phyloP scores from a whole-genome alignment of 2,797 vertebrate species.

The Diceros bicornis region DNA sequence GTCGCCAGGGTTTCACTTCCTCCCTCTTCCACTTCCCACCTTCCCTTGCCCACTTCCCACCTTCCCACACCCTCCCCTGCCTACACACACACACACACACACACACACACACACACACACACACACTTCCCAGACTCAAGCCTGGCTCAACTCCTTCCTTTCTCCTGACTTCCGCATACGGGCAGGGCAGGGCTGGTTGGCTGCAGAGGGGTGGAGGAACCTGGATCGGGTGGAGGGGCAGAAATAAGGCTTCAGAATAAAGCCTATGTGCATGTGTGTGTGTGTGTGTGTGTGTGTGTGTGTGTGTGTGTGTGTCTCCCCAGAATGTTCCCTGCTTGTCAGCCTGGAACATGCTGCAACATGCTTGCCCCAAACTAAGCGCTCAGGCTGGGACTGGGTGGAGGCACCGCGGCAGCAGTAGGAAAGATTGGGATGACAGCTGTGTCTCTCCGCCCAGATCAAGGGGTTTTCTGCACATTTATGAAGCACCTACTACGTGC shows the following conservation, averaged over 20 bases:
- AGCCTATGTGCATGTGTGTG: neutral
- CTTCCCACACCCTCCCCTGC: too few relatives aligned
- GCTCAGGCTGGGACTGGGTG: neutral
- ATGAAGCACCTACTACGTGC: slow-evolving; percentile 53
- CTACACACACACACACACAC: too few relatives aligned
- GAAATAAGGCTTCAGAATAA: slow-evolving; percentile 54
- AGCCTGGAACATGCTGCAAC: slow-evolving; percentile 29
- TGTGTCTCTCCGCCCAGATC: neutral
- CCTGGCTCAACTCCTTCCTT: neutral
- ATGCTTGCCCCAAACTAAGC: neutral
- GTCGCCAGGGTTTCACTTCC: neutral
- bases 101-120: neutral
- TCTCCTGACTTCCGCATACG: slow-evolving; percentile 12
- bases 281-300: neutral
- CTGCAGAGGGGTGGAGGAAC: neutral
- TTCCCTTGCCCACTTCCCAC: neutral
- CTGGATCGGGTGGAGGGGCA: neutral
- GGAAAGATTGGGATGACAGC: neutral
- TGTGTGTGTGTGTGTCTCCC: neutral
- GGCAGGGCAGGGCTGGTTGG: neutral
- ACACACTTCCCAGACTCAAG: neutral
- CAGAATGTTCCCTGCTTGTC: neutral
- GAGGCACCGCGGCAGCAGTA: neutral
- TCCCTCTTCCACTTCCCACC: neutral
- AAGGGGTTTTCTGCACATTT: neutral